These are phyloP conservation scores for Vulpes lagopus DNA, from an alignment of 2,113 vertebrate species.

Conservation along the genomic window DNA sequence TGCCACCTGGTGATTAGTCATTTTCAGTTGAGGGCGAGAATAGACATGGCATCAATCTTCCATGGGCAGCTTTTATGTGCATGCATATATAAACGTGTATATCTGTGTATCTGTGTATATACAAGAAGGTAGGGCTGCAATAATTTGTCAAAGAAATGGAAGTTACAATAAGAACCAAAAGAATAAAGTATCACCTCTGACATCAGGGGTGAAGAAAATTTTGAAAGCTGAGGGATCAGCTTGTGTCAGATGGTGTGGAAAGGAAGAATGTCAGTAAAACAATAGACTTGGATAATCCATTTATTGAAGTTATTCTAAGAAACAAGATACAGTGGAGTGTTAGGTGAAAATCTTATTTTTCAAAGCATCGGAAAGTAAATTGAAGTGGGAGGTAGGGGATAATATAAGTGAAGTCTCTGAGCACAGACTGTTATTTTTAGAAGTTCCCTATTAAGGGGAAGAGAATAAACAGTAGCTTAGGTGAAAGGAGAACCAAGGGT, in stretches of 20 bases:
- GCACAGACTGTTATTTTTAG: slow-evolving; percentile 28
- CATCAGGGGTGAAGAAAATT: neutral
- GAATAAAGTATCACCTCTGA: neutral
- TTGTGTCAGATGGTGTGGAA: neutral
- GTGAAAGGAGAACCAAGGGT: slow-evolving; percentile 46
- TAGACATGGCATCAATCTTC: neutral
- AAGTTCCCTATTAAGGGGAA: slow-evolving; percentile 16
- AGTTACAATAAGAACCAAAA: neutral
- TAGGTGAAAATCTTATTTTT: slow-evolving; percentile 50
- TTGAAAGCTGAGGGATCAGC: neutral
- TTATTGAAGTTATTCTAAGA: slow-evolving; percentile 42
- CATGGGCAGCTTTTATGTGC: neutral
- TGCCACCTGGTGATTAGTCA: neutral
- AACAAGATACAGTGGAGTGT: neutral
- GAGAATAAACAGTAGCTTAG: slow-evolving; percentile 40
- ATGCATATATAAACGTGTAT: neutral
- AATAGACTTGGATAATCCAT: neutral
- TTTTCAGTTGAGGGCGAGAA: neutral
- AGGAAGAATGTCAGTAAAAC: neutral
- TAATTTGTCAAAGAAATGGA: slow-evolving; percentile 5
- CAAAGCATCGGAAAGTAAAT: slow-evolving; percentile 25
- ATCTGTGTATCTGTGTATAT: too few species aligned
- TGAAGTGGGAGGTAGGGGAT: neutral
- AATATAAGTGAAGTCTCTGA: slow-evolving; percentile 35
- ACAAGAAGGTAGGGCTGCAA: neutral